Conservation (phyloP, 2,797 vertebrate genomes). For the Micromesistius poutassou region DNA sequence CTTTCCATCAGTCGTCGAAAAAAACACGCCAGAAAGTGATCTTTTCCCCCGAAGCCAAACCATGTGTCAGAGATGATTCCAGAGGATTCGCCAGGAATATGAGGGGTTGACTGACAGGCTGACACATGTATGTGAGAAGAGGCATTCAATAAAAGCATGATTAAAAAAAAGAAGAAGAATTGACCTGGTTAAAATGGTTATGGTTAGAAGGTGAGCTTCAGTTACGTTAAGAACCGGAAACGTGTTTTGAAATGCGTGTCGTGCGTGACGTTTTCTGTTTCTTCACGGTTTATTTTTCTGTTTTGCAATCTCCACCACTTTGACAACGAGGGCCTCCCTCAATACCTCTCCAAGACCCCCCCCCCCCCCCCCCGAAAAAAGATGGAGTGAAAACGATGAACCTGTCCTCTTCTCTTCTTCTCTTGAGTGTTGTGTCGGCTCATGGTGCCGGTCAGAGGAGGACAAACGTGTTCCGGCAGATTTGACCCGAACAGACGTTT, state of each 20-base stretch:
- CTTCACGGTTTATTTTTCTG: not conserved
- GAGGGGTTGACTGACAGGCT: slow-evolving; percentile 19
- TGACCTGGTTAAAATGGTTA: not conserved
- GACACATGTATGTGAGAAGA: slow-evolving; percentile 7
- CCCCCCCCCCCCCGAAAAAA: too few relatives aligned
- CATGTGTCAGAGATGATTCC: not conserved
- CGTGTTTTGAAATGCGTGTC: not conserved
- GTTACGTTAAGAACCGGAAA: not conserved
- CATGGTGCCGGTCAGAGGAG: too few relatives aligned
- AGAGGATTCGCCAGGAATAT: slow-evolving; percentile 15
- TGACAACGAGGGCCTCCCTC: not conserved
- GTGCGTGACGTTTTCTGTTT: not conserved
- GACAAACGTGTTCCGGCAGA: too few relatives aligned
- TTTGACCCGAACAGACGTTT: not conserved
- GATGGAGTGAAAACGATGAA: not conserved
- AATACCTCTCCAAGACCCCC: too few relatives aligned
- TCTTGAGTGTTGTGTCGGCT: too few relatives aligned
- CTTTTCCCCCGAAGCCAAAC: not conserved
- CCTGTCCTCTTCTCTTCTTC: too few relatives aligned
- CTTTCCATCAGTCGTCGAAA: slow-evolving; percentile 31
- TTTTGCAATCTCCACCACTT: not conserved
- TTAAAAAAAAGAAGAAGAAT: too few relatives aligned
- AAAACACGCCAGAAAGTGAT: slow-evolving; percentile 22
- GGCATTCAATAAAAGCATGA: not conserved
- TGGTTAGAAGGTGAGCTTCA: not conserved